Base-by-base conservation (phyloP, 2,113 vertebrate genomes). In the Toxotes jaculatrix region DNA sequence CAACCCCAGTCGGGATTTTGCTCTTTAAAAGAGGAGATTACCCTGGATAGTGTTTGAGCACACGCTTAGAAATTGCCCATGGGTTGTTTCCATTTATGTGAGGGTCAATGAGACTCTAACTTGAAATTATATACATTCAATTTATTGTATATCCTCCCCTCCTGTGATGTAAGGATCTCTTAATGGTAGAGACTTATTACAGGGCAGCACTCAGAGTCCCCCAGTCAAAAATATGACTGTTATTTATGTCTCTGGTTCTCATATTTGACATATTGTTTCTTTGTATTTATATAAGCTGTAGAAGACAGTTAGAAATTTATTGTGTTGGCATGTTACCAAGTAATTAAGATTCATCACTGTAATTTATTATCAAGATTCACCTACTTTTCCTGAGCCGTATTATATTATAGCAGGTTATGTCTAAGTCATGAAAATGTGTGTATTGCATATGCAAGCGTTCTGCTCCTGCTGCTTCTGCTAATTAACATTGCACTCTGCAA, bases 11-110 rank as follows among this genome's bases (percentile, higher is more conserved):
- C 63, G 62, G 68, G 64, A 75, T 55, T 53, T 81, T 76, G 40
- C 38, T 78, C 43, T 85, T 81, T 76, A 78, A 82, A 82, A 74
- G 63, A 76, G 65, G 75, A 60, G 80, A 89, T 88, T 89, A 86
- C 69, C 56, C 76, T 11, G 49, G 74, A 77, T 77, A 65, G 76
- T 55, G 63, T 88, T 84, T 82, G 71, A 89, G 75, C 71, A 77
- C 67, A 74, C 4, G 2, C 62, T 86, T 77, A 88, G 84, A 92
- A 90, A 89, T 89, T 86, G 73, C 79, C 43, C 19, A 47, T 74
- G 73, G 65, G 75, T 87, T 80, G 82, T 55, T 89, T 91, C 84
- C 47, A 90, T 80, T 88, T 84, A 82, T 75, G 65, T 2, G 36
- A 31, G 61, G 40, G 40, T 66, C 73, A 77, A 40, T 32, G 56